Evolutionary conservation across 2,113 vertebrate species (phyloP).

Genomic region (Brienomyrus brachyistius): DNA sequence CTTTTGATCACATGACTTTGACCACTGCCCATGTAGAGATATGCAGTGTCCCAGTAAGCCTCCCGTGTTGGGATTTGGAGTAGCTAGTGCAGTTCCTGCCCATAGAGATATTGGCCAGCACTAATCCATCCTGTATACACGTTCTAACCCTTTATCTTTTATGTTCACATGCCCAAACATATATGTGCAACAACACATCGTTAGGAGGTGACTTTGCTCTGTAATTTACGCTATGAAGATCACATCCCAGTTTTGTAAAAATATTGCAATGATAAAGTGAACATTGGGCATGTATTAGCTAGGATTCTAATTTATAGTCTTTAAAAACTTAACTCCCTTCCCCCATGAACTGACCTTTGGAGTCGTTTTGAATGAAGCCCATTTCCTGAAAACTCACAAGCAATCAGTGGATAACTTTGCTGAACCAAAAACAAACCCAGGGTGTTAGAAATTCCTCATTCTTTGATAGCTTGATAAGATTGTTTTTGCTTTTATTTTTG

Average conservation of each 20-base stretch:
- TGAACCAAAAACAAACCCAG: not conserved
- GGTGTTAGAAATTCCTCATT: not conserved
- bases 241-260: not conserved
- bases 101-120: not conserved
- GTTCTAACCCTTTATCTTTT: not conserved
- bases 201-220: not conserved
- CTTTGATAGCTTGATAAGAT: not conserved
- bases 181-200: not conserved
- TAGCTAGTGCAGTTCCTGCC: not conserved
- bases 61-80: not conserved
- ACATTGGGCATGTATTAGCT: not conserved
- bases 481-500: too few relatives aligned
- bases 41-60: not conserved
- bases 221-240: too few relatives aligned
- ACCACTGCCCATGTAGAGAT: not conserved
- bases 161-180: not conserved
- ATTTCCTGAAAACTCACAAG: not conserved
- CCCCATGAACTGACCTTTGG: not conserved
- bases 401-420: not conserved
- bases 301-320: not conserved
- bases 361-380: not conserved
- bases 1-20: not conserved
- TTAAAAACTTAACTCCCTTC: not conserved
- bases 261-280: not conserved
- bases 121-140: not conserved